Evolutionary conservation across 2,797 vertebrate genomes (phyloP).

Genomic region (Synaphobranchus kaupii): DNA sequence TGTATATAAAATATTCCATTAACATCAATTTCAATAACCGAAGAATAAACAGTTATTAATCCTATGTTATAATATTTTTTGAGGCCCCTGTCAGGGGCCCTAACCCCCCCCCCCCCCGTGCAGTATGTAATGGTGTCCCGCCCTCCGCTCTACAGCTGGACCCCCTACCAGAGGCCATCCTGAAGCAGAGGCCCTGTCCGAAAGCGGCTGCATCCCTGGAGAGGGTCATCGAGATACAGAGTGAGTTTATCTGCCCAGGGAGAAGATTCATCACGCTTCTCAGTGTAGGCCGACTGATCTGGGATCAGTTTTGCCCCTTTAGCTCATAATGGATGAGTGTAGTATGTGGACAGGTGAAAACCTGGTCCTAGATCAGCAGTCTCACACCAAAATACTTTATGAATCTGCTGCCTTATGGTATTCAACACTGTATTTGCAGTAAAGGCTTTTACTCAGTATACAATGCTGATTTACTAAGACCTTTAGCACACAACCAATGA

Average conservation of each 20-base stretch:
- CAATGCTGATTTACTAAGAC: too few relatives aligned
- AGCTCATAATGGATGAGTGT: too few relatives aligned
- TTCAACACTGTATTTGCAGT: too few relatives aligned
- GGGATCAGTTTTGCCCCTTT: not conserved
- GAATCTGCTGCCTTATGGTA: not conserved
- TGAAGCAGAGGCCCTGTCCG: constrained; percentile 84
- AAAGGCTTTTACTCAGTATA: too few relatives aligned
- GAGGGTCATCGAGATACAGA: constrained; percentile 93
- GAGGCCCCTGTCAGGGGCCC: too few relatives aligned
- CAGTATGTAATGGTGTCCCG: not conserved
- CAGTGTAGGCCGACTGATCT: not conserved
- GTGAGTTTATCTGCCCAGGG: constrained; percentile 65
- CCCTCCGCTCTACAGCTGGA: constrained; percentile 72
- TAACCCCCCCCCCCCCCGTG: not conserved
- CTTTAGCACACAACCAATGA: too few relatives aligned
- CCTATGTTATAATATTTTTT: too few relatives aligned
- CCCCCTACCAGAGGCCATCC: constrained; percentile 76
- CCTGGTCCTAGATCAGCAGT: not conserved
- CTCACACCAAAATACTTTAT: not conserved
- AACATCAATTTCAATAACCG: too few relatives aligned
- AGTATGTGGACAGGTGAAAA: not conserved
- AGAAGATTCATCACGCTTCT: not conserved
- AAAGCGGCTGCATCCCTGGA: constrained; percentile 89
- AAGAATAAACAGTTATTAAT: too few relatives aligned
- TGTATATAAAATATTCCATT: too few relatives aligned